A percentile compares a stretch with the other conserved stretches of the same genome.
phyloP scores from a whole-genome alignment of 53 echinoderm and acorn worm genomes.

The Luidia sarsii region DNA sequence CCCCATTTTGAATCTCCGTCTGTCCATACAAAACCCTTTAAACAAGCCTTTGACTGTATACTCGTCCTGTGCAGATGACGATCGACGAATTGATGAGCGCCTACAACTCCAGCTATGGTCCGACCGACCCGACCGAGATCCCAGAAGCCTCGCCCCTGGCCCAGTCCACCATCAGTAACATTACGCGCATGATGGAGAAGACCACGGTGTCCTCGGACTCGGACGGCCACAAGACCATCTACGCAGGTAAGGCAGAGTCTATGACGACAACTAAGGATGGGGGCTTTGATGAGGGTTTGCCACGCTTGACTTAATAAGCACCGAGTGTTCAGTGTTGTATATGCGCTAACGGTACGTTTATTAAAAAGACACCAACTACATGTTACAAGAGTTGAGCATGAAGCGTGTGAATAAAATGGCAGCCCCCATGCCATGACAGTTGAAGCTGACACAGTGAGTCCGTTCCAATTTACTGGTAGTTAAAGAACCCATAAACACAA shows the following conservation, averaged over 20 bases:
- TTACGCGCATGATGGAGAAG: conserved; percentile 91
- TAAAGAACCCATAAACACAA: too few relatives aligned
- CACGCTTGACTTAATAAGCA: too few relatives aligned
- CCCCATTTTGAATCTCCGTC: too few relatives aligned
- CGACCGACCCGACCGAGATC: not conserved
- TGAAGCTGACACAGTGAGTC: too few relatives aligned
- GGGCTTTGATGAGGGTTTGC: too few relatives aligned
- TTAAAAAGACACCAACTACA: not conserved
- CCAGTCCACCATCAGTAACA: conserved; percentile 67
- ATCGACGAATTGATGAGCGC: conserved; percentile 87
- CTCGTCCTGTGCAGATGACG: conserved; percentile 92
- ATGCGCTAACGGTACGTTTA: not conserved
- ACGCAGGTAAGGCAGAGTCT: conserved; percentile 17
- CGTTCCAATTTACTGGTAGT: too few relatives aligned
- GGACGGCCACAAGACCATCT: conserved; percentile 22
- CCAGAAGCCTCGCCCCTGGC: conserved; percentile 57
- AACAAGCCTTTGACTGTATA: too few relatives aligned
- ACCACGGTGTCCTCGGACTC: conserved; percentile 37
- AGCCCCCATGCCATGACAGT: not conserved
- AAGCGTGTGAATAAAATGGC: conserved; percentile 1
- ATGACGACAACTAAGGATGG: too few relatives aligned
- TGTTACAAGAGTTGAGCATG: too few relatives aligned
- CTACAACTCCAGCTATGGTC: conserved; percentile 54
- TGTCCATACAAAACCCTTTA: too few relatives aligned
- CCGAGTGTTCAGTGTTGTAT: too few relatives aligned